phyloP scores from a whole-genome alignment of 2,113 vertebrate genomes.

The Erpornis zantholeuca region DNA sequence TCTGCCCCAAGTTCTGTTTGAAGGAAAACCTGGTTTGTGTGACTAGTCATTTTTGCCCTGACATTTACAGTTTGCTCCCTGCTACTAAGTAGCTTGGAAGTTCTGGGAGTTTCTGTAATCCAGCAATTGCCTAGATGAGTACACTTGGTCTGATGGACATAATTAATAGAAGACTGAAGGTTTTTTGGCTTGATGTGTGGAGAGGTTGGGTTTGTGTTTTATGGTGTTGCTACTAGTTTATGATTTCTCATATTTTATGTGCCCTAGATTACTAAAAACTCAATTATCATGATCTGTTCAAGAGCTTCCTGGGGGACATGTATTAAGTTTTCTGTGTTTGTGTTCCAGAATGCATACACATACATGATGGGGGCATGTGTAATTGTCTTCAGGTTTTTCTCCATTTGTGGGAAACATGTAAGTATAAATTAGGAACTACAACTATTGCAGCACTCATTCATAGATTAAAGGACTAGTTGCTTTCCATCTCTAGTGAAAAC shows the following conservation, averaged over 20 bases:
- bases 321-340: slow-evolving; percentile 35
- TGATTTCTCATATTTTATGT: neutral
- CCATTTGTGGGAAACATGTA: slow-evolving; percentile 98
- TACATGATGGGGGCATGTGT: slow-evolving; percentile 99
- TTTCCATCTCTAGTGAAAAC: neutral
- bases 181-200: neutral
- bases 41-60: neutral
- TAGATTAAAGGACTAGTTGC: neutral
- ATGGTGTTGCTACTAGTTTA: neutral
- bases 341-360: slow-evolving; percentile 92
- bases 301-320: neutral
- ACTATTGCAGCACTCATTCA: neutral
- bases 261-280: neutral
- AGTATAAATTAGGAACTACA: slow-evolving; percentile 67
- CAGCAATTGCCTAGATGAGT: neutral
- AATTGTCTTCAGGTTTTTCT: slow-evolving; percentile 98
- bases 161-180: neutral
- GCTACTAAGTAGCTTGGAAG: neutral
- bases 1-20: neutral
- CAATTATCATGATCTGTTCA: neutral
- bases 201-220: neutral
- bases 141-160: neutral
- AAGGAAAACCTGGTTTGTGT: neutral
- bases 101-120: neutral
- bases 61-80: neutral